Evolutionary conservation across 2,888 invertebrate species (phyloP), one percentile per base, ranked within the genome.

Genomic region (Coleophora flavipennella): DNA sequence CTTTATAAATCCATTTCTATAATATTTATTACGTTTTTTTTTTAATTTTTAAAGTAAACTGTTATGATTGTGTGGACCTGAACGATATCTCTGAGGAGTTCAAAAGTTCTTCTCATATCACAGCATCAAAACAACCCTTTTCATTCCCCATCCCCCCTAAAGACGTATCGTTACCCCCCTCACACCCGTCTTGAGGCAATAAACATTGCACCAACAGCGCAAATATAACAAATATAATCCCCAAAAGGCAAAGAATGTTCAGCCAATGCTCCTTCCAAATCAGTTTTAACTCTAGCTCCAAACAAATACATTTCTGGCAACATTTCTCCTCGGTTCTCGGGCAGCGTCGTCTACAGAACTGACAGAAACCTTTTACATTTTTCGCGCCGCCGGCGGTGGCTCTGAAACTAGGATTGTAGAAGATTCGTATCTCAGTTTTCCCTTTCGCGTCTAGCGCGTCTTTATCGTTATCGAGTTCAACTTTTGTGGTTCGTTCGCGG

Each of bases 351-450:
- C 63, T 64, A 43, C 84, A 84, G 40, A 61, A 74, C 3, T 59
- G 57, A 36, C 84, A 84, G 11, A 72, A 71, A 0, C 80, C 78
- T 46, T 57, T 51, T 0, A 71, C 45, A 12, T 56, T 50, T 7
- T 42, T 52, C 1, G 58, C 55, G 0, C 64, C 61, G n/a, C n/a
- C n/a, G 3, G 20, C 20, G 0, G 73, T 70, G 0, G 67, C 53
- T 36, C 66, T 67, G 41, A 85, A 85, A 0, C 83, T 81, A 0
- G 85, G 85, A 43, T 85, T 85, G 38, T 85, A 85, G 12, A 84
- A 69, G 11, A 85, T 85, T 3, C 80, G 59, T 1, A 85, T 69
- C 45, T 85, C 81, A 0, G 85, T 85, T 43, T 76, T 71, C 0
- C 60, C 65, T 43, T 67, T 67, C 20, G 20, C 20, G 20, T 20